Percentiles rank a stretch among this genome's conserved stretches.
phyloP scores from a whole-genome alignment of 2,113 vertebrate genomes.

The Centropus unirufus region DNA sequence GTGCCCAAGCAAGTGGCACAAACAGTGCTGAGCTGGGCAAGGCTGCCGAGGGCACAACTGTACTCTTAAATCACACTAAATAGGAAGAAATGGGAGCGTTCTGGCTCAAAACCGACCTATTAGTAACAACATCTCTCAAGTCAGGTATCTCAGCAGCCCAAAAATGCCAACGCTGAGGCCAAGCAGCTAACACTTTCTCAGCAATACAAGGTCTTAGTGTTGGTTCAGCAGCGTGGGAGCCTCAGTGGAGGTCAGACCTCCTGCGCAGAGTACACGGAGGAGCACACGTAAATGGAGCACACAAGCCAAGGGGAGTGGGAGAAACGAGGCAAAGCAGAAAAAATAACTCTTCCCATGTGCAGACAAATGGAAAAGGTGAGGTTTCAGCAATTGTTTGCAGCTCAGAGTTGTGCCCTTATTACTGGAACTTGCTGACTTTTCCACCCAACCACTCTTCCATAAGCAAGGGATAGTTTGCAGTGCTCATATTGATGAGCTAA shows the following conservation, averaged over 20 bases:
- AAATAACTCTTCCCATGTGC: background rate
- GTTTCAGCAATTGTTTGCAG: background rate
- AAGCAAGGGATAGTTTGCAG: background rate
- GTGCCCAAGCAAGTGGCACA: background rate
- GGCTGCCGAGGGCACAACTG: rapidly evolving
- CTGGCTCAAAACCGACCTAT: rapidly evolving
- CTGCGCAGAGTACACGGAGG: too few relatives aligned
- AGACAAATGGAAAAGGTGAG: background rate
- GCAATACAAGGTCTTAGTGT: background rate
- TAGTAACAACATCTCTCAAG: background rate
- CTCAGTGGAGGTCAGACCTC: background rate
- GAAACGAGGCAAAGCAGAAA: background rate
- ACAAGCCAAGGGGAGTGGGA: background rate
- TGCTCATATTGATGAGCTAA: rapidly evolving
- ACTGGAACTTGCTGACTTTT: background rate
- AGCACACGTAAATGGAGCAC: rapidly evolving
- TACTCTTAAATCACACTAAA: background rate
- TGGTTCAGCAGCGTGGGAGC: background rate
- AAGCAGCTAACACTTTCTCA: background rate
- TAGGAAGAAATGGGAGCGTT: background rate
- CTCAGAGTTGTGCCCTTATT: background rate
- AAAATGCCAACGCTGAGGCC: background rate
- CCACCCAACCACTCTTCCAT: background rate
- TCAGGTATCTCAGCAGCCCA: background rate
- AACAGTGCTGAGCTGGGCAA: background rate